Base-by-base conservation (phyloP, 1,140 invertebrate genomes). In the Drosophila tsacasi region DNA sequence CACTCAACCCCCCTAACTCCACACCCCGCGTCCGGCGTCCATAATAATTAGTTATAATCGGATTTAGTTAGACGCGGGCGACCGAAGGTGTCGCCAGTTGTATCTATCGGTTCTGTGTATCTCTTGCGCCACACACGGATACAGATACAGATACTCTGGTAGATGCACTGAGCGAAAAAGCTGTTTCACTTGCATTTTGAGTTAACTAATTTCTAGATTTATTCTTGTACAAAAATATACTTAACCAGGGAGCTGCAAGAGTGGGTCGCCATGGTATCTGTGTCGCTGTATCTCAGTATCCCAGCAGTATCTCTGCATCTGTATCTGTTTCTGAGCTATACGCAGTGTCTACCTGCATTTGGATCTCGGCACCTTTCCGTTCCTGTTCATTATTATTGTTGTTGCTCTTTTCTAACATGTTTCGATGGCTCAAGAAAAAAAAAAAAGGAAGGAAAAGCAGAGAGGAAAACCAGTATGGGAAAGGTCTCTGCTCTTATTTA, bases 11-110 rank as follows among this genome's bases (percentile, higher is more conserved):
- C 15, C 17, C 21, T 42, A 21, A n/a, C 42, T 13, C 61, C n/a
- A n/a, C 47, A 25, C 15, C 60, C 65, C 44, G 59, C 69, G 49
- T 62, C 71, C 81, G 50, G 52, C 65, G 79, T 79, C 81, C 84
- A 89, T 76, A 84, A 89, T 89, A 89, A 89, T 89, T 89, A 89
- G 84, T 89, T 89, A 89, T 89, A 89, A 89, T 89, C 84, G 84
- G 84, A 89, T 89, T 89, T 89, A 65, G 81, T 89, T 77, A 52
- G 77, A 64, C 49, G 37, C 63, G n/a, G 49, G 35, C 35, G 55
- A 59, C 1, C 50, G 84, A 87, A 87, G 83, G 83, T 86, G 83
- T 86, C 83, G 83, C 81, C 69, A 73, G 82, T 50, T 55, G 58
- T 47, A 59, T 66, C 39, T 62, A 46, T 54, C 32, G 30, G 23